Evolutionary conservation across 1,140 invertebrate genomes (phyloP), one percentile per base, ranked within the genome.

Genomic region (Wasmannia auropunctata): DNA sequence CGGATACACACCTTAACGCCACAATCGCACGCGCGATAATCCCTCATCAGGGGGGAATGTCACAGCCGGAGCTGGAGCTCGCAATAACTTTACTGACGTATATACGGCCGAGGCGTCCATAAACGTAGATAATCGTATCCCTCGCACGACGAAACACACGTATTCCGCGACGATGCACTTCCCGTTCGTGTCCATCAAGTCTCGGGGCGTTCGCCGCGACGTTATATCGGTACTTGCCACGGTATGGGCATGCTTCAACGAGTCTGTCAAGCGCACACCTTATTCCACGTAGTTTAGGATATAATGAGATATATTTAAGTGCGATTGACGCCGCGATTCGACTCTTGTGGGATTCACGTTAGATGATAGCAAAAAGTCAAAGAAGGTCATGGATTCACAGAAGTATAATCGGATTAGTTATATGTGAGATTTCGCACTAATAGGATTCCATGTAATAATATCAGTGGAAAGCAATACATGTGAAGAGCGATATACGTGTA

Each of bases 51-150:
- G 56, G 63, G 56, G 43, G 76, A 49, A 77, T 77, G 81, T 85
- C 72, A 85, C 81, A 49, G 37, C 37, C 67, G 40, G 37, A 49
- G 28, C 31, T 56, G 40, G 22, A n/a, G 51, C 19, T 37, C 65
- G 70, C 70, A 84, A 84, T 84, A 76, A 84, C 62, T 84, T 40
- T 49, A 28, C 72, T 75, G 86, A 77, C 51, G 72, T 63, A 69
- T 65, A 65, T 67, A 77, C 69, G 31, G 67, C 40, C 83, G 63
- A 58, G 80, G 70, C 51, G 49, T 46, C 76, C 75, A 88, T 88
- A 87, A 88, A 90, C 80, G 72, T 63, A 87, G 81, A 88, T 91
- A 92, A 91, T 91, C 88, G 87, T 88, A 86, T 85, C 85, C 49
- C 74, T 22, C n/a, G 28, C n/a, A 72, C 43, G 86, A 88, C 63